Percentiles rank a stretch among this genome's conserved stretches.
Conservation (phyloP, 2,888 invertebrate species). For the Ormia ochracea region DNA sequence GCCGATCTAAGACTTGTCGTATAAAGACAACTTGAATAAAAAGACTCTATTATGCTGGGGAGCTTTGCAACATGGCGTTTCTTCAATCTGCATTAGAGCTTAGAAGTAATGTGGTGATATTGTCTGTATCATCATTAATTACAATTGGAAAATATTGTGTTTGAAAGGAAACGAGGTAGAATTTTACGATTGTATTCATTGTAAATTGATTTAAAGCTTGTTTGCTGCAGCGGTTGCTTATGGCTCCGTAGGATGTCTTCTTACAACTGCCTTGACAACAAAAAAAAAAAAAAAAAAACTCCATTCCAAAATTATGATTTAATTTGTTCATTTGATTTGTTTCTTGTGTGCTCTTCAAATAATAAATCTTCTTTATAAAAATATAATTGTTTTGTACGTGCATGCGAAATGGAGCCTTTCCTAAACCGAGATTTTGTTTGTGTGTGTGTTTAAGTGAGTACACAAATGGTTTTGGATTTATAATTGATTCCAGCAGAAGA, state of each 20-base stretch:
- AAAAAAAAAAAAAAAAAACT: neutral
- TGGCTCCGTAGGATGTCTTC: neutral
- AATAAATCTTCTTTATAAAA: neutral
- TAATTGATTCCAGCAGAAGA: no score
- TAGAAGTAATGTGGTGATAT: neutral
- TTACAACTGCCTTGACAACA: neutral
- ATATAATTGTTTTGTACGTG: no score
- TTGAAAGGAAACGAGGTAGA: neutral
- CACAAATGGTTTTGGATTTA: no score
- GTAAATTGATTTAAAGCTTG: slow-evolving; percentile 19
- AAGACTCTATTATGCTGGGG: neutral
- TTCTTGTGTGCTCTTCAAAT: neutral
- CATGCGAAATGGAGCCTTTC: no score
- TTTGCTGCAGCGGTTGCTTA: neutral
- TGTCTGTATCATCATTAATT: slow-evolving; percentile 52
- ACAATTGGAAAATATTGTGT: slow-evolving; percentile 28
- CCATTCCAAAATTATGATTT: slow-evolving; percentile 36
- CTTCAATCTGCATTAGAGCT: neutral
- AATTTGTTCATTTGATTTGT: slow-evolving; percentile 29
- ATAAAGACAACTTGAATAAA: slow-evolving; percentile 11
- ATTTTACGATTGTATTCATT: slow-evolving; percentile 4
- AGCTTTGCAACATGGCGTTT: neutral
- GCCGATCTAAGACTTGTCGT: slow-evolving; percentile 15
- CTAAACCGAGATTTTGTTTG: no score
- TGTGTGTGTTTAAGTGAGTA: no score